Percentiles rank a stretch among this genome's conserved stretches.
Conservation (phyloP, 1,140 invertebrate genomes). For the Zaprionus ghesquierei region DNA sequence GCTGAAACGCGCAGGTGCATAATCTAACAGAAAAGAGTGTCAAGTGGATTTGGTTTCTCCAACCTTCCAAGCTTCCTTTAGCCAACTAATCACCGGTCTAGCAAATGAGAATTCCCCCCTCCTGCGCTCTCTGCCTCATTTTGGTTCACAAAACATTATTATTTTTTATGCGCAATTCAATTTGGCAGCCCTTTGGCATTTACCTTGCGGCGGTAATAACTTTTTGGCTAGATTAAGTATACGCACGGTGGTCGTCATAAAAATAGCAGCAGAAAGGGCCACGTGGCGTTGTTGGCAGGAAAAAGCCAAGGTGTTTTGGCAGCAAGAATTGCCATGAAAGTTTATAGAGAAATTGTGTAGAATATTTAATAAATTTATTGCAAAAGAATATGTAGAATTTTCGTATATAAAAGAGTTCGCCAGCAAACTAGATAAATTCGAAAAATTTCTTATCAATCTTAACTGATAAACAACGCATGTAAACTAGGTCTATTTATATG, state of each 20-base stretch:
- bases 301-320: background rate
- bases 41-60: slow-evolving; percentile 14
- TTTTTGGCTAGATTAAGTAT: slow-evolving; percentile 13
- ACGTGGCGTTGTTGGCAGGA: no score
- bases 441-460: background rate
- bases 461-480: background rate
- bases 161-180: slow-evolving; percentile 64
- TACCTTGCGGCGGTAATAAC: background rate
- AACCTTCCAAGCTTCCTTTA: background rate
- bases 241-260: background rate
- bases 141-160: slow-evolving; percentile 31
- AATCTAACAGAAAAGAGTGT: slow-evolving; percentile 15
- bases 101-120: background rate
- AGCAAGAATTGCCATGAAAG: background rate
- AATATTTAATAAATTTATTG: background rate
- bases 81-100: slow-evolving; percentile 12
- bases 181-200: slow-evolving; percentile 32
- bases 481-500: background rate
- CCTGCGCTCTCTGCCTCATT: background rate
- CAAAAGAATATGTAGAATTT: background rate
- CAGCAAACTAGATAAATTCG: background rate
- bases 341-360: background rate
- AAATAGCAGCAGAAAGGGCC: background rate
- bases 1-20: slow-evolving; percentile 33
- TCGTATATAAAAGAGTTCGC: background rate